Evolutionary conservation across 2,797 vertebrate genomes (phyloP), one percentile per base, ranked within the genome.

Genomic region (Poeciliopsis presidionis): DNA sequence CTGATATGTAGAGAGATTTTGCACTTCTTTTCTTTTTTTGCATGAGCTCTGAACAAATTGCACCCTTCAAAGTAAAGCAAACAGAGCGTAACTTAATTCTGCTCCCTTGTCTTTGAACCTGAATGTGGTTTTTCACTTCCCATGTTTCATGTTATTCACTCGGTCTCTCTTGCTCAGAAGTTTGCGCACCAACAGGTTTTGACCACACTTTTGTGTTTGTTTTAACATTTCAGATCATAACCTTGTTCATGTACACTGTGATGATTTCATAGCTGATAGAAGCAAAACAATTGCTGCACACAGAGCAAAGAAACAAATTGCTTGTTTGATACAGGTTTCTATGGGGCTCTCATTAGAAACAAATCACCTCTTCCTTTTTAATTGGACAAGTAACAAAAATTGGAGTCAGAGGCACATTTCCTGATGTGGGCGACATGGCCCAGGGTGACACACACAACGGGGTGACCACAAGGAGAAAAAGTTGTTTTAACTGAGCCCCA

Each of bases 21-120:
- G 63, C 30, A 76, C 61, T 55, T 77, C 79, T 78, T 67, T 36
- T 47, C 75, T 36, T 78, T 77, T 71, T 87, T 55, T 46, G 45
- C 76, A 80, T 55, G 80, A 28, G 20, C 78, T 73, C 72, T 73
- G 11, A 70, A 87, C 81, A 86, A 86, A 82, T 76, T 88, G 77
- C 85, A 81, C 74, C 80, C 81, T 87, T 86, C 65, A 87, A 79
- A 84, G 33, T 57, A 77, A 88, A 87, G 16, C 77, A 87, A 89
- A 86, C 81, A 74, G 39, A 79, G 80, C 46, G 55, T 77, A 74
- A 75, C 81, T 72, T 16, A 77, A 80, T 81, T 78, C 47, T 80
- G 8, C 9, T 78, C 1, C 51, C 7, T 46, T 57, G 65, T 71
- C 67, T 36, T 59, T 83, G 51, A 87, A 78, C 81, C 80, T 72